Evolutionary conservation across 1,140 invertebrate genomes (phyloP).

Genomic region (Scaptomyza graminum): DNA sequence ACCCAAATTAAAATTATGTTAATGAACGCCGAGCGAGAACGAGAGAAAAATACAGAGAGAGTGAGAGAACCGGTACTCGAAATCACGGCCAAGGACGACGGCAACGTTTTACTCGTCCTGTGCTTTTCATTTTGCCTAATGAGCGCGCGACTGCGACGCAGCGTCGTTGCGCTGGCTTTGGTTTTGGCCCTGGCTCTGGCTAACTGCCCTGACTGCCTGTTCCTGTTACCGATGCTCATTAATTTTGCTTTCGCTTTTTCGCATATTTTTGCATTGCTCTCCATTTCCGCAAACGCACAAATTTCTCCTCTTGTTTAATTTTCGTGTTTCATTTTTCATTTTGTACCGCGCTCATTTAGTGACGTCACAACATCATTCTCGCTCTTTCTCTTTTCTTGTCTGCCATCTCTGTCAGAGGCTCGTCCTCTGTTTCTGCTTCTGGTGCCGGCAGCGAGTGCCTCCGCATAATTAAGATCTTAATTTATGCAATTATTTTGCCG

Average conservation of each 20-base stretch:
- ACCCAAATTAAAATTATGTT: slow-evolving; percentile 84
- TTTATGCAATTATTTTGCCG: slow-evolving; percentile 83
- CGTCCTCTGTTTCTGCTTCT: slow-evolving; percentile 20
- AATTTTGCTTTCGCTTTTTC: slow-evolving; percentile 75
- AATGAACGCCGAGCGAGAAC: slow-evolving; percentile 61
- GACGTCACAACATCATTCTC: slow-evolving; percentile 60
- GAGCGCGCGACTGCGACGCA: slow-evolving; percentile 53
- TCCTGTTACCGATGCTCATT: slow-evolving; percentile 72
- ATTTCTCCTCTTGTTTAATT: slow-evolving; percentile 74
- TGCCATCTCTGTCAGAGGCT: slow-evolving; percentile 35
- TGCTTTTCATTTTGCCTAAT: slow-evolving; percentile 75
- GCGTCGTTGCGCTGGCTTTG: slow-evolving; percentile 31
- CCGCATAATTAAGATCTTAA: slow-evolving; percentile 82
- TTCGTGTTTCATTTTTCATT: slow-evolving; percentile 78
- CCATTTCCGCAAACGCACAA: slow-evolving; percentile 61
- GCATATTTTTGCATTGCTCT: slow-evolving; percentile 50
- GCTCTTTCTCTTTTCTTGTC: background rate
- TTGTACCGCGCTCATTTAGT: slow-evolving; percentile 74
- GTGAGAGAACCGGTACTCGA: slow-evolving; percentile 41
- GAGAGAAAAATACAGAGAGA: background rate
- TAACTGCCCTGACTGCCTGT: slow-evolving; percentile 12
- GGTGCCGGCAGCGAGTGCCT: slow-evolving; percentile 43
- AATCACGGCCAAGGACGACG: slow-evolving; percentile 83
- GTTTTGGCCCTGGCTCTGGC: slow-evolving; percentile 14
- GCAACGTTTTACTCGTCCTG: slow-evolving; percentile 44